Conservation (phyloP, 2,888 invertebrate species). For the Thysanoteuthis rhombus region DNA sequence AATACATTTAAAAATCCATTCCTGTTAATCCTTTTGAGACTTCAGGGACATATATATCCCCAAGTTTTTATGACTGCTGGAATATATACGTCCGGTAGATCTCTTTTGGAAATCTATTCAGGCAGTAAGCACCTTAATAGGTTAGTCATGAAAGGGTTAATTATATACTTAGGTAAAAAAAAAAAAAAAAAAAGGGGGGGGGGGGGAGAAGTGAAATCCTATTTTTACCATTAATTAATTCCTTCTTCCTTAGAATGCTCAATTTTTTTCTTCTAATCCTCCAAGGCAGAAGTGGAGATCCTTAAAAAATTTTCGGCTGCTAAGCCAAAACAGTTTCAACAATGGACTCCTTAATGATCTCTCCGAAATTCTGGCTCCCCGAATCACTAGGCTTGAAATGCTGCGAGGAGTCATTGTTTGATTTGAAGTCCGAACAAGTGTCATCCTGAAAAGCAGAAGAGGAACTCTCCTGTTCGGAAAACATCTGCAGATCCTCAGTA, state of each 20-base stretch:
- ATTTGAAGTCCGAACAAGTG: not conserved
- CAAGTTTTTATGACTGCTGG: too few species aligned
- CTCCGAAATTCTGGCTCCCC: constrained; percentile 78
- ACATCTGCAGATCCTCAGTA: constrained; percentile 14
- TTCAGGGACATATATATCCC: too few species aligned
- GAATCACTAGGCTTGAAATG: constrained; percentile 28
- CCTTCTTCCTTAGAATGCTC: not conserved
- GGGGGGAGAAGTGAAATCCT: too few species aligned
- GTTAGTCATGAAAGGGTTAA: too few species aligned
- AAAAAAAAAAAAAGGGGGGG: too few species aligned
- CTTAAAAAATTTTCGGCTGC: not conserved
- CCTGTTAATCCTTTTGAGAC: not conserved
- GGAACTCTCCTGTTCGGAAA: constrained; percentile 16
- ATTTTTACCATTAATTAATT: not conserved
- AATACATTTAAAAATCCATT: not conserved
- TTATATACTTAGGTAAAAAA: too few species aligned
- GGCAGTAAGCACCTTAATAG: too few species aligned
- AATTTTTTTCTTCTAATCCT: not conserved
- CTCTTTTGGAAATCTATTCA: too few species aligned
- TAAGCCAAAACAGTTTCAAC: constrained; percentile 85
- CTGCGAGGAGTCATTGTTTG: not conserved
- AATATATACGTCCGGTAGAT: too few species aligned
- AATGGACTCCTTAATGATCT: constrained; percentile 91
- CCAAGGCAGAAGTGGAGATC: not conserved
- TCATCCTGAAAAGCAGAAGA: constrained; percentile 21